Evolutionary conservation across 2,797 vertebrate species (phyloP), one percentile per base, ranked within the genome.

Genomic region (Tolypeutes matacus): DNA sequence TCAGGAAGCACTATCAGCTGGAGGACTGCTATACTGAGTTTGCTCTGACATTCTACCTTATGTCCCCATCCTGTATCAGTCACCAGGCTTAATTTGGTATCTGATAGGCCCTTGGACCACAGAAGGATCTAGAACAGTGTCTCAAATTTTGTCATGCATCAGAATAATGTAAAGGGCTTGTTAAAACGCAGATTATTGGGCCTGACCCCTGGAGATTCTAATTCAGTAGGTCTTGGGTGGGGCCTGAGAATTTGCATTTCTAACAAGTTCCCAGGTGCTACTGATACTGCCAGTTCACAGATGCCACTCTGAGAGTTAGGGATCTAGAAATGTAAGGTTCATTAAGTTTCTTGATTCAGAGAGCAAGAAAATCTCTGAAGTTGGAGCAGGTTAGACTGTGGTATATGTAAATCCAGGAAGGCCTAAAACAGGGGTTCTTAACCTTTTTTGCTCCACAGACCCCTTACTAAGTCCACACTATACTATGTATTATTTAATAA

Each of bases 241-340:
- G 8, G 25, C 25, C 65, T 76, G n/a, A 82, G 49, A 76, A 86
- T 91, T 76, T 82, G 64, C 18, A 72, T 93, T 95, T 96, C 81
- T 60, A 76, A 49, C 11, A 64, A 46, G 20, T 92, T 94, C 17
- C 17, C 42, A 86, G 72, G 17, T n/a, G 25, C 31, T 92, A n/a
- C 21, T 58, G 6, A 84, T 91, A 42, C 46, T 95, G 8, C 49
- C 31, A 56, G 23, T 31, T 76, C 15, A 90, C 62, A 76, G 67
- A 67, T 31, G 36, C 42, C 25, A 81, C 15, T 86, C 20, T 75
- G 58, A 92, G 58, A 95, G 86, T 36, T n/a, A 58, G 51, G 65
- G 27, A n/a, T 88, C n/a, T 70, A 67, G 83, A 93, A 81, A 81
- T 56, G 49, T 36, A 34, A 86, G 36, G 1, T 80, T 75, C 51